Percentiles rank a stretch among this genome's conserved stretches.
phyloP scores from a whole-genome alignment of 2,113 vertebrate genomes.

The Caracal caracal region DNA sequence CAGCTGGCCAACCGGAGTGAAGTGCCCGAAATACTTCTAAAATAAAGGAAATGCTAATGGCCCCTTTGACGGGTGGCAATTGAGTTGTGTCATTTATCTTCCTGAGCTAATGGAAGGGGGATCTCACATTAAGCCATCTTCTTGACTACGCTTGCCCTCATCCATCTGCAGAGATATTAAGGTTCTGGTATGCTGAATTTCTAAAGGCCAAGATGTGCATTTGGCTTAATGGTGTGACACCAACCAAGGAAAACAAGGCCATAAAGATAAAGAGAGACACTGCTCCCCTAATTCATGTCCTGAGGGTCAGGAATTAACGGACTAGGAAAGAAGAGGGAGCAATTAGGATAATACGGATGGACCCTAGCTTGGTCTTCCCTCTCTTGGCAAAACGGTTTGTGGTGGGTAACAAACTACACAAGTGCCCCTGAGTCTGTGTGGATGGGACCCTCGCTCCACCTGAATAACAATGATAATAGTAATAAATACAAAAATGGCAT shows the following conservation, averaged over 20 bases:
- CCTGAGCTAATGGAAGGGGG: not conserved
- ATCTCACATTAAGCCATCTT: not conserved
- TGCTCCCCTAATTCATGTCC: not conserved
- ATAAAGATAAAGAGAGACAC: not conserved
- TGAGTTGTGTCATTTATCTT: not conserved
- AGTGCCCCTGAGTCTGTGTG: fast-evolving
- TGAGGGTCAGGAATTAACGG: not conserved
- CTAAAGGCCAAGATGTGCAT: not conserved
- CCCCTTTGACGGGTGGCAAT: not conserved
- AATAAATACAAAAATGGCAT: fast-evolving
- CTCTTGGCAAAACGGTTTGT: not conserved
- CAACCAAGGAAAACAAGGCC: slow-evolving; percentile 27
- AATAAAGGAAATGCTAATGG: not conserved
- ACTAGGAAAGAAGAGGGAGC: not conserved
- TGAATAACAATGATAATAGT: not conserved
- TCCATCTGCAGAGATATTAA: not conserved
- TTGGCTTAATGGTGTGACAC: not conserved
- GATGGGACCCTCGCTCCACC: not conserved
- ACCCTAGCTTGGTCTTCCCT: fast-evolving
- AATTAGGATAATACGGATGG: fast-evolving
- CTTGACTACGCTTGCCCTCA: not conserved
- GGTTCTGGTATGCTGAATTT: not conserved
- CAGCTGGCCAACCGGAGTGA: too few relatives aligned
- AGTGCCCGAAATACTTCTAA: not conserved
- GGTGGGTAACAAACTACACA: fast-evolving